Evolutionary conservation across 2,113 vertebrate genomes (phyloP).

Genomic region (Xyliphius kryptos): DNA sequence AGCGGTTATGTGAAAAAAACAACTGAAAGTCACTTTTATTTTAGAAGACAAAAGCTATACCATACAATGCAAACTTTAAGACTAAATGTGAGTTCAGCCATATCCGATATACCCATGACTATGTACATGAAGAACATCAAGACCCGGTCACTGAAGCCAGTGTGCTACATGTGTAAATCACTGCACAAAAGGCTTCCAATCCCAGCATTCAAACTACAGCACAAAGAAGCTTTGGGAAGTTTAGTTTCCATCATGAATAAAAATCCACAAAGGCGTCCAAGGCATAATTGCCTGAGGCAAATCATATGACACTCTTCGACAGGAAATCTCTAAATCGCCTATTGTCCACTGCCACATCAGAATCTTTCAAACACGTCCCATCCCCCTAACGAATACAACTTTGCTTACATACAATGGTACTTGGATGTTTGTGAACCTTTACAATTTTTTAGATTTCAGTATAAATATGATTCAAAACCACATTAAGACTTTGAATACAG

Average conservation of each 20-base stretch:
- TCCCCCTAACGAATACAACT: neutral
- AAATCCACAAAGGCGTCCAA: constrained; percentile 59
- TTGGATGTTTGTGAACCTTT: too few species aligned
- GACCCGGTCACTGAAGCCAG: constrained; percentile 60
- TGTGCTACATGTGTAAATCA: constrained; percentile 58
- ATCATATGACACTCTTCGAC: constrained; percentile 67
- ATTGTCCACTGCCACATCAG: constrained; percentile 66
- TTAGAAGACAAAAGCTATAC: constrained; percentile 59
- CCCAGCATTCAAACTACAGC: constrained; percentile 61
- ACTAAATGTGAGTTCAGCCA: neutral
- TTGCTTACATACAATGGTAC: neutral
- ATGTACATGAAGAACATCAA: constrained; percentile 49
- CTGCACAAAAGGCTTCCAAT: constrained; percentile 52
- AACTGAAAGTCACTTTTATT: constrained; percentile 57
- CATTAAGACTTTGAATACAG: too few species aligned
- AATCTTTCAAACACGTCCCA: constrained; percentile 45
- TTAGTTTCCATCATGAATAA: constrained; percentile 61
- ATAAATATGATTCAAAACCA: too few species aligned
- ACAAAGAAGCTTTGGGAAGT: constrained; percentile 66
- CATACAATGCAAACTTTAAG: constrained; percentile 54
- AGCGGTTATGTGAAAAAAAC: constrained; percentile 50
- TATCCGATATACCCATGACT: constrained; percentile 64
- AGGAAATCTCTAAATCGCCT: constrained; percentile 69
- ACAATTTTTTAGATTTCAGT: too few species aligned
- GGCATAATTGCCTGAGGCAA: constrained; percentile 61